Evolutionary conservation across 2,797 vertebrate genomes (phyloP), one percentile per base, ranked within the genome.

Genomic region (Siniperca scherzeri): DNA sequence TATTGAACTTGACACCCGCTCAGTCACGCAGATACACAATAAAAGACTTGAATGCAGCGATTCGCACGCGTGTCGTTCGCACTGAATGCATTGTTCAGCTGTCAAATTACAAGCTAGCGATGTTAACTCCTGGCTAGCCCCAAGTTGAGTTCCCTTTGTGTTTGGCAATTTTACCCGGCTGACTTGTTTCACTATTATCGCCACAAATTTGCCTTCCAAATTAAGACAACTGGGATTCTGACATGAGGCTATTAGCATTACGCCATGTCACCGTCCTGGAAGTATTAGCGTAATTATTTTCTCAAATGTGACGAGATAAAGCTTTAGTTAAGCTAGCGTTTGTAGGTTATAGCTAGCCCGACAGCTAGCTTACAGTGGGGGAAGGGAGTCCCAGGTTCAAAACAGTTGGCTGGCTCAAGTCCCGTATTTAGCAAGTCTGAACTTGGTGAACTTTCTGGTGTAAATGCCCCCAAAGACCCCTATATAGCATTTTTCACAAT

Each of bases 121-220:
- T 33, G 80, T 77, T 73, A 90, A 83, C 84, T 94, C 85, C 80
- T 70, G 84, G 91, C 89, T 93, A 92, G 90, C 90, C 50, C 80
- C 78, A 92, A 94, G 82, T 95, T 88, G 94, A 96, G 94, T 96
- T 96, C 93, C 93, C 96, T 96, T 96, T 96, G 96, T 96, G 95
- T 96, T 95, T 90, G 92, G 77, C 80, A 81, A 91, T 87, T 56
- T 86, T 9, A 75, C 73, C 90, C 89, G 84, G 86, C 88, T 84
- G 72, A 92, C 86, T 92, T 94, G 89, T 89, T 89, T 79, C 78
- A 73, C 81, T 56, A 27, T 81, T 87, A 85, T 82, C 84, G 68
- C 69, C 44, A 4, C 10, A 52, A 70, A 74, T 44, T 11, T 33
- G 44, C 65, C 1, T 50, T 33, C 42, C 19, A 40, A 65, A 40